Evolutionary conservation across 1,140 invertebrate species (phyloP).

Genomic region (Drosophila carrolli): DNA sequence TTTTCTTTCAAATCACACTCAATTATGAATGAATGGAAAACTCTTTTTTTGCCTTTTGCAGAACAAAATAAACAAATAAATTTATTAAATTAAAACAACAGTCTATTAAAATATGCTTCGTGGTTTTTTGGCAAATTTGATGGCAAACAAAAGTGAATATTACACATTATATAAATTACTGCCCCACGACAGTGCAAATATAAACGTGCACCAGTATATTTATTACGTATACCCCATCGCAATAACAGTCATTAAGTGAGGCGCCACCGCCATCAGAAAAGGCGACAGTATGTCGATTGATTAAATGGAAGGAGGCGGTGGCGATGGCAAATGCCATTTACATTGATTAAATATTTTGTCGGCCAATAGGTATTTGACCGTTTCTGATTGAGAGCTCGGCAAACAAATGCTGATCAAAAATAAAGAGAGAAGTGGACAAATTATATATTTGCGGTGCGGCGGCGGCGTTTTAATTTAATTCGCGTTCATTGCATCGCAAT

Average conservation of each 20-base stretch:
- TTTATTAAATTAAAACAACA: background rate
- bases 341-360: slow-evolving; percentile 56
- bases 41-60: background rate
- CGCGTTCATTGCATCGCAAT: slow-evolving; percentile 49
- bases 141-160: background rate
- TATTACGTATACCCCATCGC: slow-evolving; percentile 21
- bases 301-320: background rate
- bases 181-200: slow-evolving; percentile 23
- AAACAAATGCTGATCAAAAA: slow-evolving; percentile 48
- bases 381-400: slow-evolving; percentile 38
- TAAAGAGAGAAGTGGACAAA: slow-evolving; percentile 18
- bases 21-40: background rate
- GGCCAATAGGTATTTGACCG: slow-evolving; percentile 37
- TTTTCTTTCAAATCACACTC: background rate
- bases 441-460: slow-evolving; percentile 26
- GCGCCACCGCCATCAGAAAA: slow-evolving; percentile 37
- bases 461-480: slow-evolving; percentile 55
- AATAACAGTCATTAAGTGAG: slow-evolving; percentile 38
- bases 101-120: background rate
- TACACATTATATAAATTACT: slow-evolving; percentile 25
- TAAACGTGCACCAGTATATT: slow-evolving; percentile 15
- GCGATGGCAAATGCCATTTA: slow-evolving; percentile 38
- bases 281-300: slow-evolving; percentile 23
- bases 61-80: background rate
- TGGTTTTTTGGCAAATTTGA: background rate